These are phyloP conservation scores for Amorpha juglandis DNA, from an alignment of 2,888 invertebrate species.

Conservation along the genomic window DNA sequence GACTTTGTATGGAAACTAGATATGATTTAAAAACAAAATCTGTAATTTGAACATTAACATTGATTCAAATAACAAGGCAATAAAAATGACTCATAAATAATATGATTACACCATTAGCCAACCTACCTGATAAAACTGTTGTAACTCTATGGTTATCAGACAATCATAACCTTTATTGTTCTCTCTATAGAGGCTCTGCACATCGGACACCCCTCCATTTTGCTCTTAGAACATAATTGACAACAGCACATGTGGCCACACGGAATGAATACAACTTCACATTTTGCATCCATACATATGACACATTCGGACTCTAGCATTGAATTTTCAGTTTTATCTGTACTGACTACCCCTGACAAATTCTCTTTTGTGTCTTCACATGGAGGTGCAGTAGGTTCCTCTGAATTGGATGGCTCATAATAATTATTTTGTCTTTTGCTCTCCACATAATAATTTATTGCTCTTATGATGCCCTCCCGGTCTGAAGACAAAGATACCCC, in stretches of 20 bases:
- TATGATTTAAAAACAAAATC: too few species aligned
- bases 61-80: neutral
- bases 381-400: conserved; percentile 57
- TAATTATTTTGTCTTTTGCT: conserved; percentile 59
- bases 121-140: neutral
- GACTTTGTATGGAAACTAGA: too few species aligned
- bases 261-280: conserved; percentile 91
- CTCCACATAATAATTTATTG: conserved; percentile 85
- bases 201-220: conserved; percentile 89
- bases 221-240: conserved; percentile 85
- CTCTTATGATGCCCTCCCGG: conserved; percentile 85
- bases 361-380: conserved; percentile 51
- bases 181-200: conserved; percentile 89
- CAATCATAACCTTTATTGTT: conserved; percentile 86
- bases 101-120: neutral
- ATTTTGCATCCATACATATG: conserved; percentile 90
- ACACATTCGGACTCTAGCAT: conserved; percentile 88
- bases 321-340: conserved; percentile 55
- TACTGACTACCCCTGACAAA: conserved; percentile 63
- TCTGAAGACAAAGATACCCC: conserved; percentile 84
- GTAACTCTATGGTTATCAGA: conserved; percentile 56
- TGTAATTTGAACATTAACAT: too few species aligned
- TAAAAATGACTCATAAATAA: too few species aligned
- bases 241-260: conserved; percentile 96
- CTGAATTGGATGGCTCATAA: conserved; percentile 43